Base-by-base conservation (phyloP, 1,140 invertebrate genomes). In the Belonocnema kinseyi region DNA sequence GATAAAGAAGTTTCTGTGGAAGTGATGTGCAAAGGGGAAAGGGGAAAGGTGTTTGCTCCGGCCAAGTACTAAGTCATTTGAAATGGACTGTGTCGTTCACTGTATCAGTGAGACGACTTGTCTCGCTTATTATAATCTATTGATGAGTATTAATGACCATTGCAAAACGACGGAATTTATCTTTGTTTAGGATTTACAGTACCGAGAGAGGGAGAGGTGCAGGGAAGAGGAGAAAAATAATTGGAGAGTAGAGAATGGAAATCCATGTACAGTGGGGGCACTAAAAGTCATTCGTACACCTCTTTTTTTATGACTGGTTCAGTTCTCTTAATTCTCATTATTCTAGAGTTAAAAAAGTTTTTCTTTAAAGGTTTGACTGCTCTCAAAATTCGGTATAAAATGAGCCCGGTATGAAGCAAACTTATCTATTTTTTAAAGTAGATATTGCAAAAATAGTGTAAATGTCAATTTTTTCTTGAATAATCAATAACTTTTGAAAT, bases 61-160 rank as follows among this genome's bases (percentile, higher is more conserved):
- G 61, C 61, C 61, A 46, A 80, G 75, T 79, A 87, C 85, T 87
- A 87, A 90, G 88, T 88, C 85, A 88, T 73, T 82, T 83, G 78
- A 82, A 82, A 83, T 70, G 72, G 83, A 84, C 84, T 33, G 75
- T 85, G 86, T 85, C 78, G 87, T 87, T 91, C 89, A 90, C 90
- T 91, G 90, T 90, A 91, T 91, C 90, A 91, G 90, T 90, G 90
- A 89, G 88, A 83, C 85, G 85, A 83, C 66, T 77, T 78, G 76
- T 86, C 82, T 82, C 83, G 78, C 82, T 86, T 87, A 85, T 87
- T 87, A 81, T 86, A 85, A 87, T 87, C 80, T 85, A 88, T 86
- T 50, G 74, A 86, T 87, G 85, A 90, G 85, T 89, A 91, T 88
- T 89, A 87, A 88, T 85, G 84, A 86, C 86, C 85, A 73, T 76